Evolutionary conservation across 2,113 vertebrate species (phyloP), one percentile per base, ranked within the genome.

Genomic region (Orientallactaga bullata): DNA sequence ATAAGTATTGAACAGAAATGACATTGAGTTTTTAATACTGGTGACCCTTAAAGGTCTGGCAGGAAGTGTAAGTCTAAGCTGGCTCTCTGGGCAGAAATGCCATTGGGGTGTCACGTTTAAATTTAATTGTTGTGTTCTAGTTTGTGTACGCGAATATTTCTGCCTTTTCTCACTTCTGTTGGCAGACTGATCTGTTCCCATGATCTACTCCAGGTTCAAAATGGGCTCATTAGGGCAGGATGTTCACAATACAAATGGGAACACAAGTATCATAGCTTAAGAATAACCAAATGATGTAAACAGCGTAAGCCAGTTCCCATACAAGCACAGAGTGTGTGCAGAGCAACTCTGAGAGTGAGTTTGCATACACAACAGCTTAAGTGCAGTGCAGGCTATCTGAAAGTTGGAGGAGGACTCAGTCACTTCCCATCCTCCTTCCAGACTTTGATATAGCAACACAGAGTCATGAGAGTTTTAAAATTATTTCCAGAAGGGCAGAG

Each of bases 291-390:
- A 28, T 58, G 7, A 5, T 0, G 30, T 16, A 23, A 65, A 16
- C 0, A 5, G 21, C 0, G 18, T 5, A 4, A 7, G 1, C 5
- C 0, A 21, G 15, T 21, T 30, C 18, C 1, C 55, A 55, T 55
- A 55, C 10, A 0, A 55, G 11, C 3, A 47, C 4, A 1, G 0
- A 63, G 16, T 1, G 3, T 3, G 26, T 10, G 9, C 63, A 2
- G 18, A 72, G n/a, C 0, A 1, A 6, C 30, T 3, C 12, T 15
- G 23, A 12, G 26, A 0, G 15, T 0, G 74, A 8, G 16, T 37
- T n/a, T n/a, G 71, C 16, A 5, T 8, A 0, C 0, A 2, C 23
- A 3, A n/a, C 32, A 47, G 37, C n/a, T 35, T 4, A 32, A 47
- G 28, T 11, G 20, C 16, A 5, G 35, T 0, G 0, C 61, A 47